These are phyloP conservation scores for Bembecia ichneumoniformis DNA, from an alignment of 2,888 invertebrate genomes.

Conservation along the genomic window DNA sequence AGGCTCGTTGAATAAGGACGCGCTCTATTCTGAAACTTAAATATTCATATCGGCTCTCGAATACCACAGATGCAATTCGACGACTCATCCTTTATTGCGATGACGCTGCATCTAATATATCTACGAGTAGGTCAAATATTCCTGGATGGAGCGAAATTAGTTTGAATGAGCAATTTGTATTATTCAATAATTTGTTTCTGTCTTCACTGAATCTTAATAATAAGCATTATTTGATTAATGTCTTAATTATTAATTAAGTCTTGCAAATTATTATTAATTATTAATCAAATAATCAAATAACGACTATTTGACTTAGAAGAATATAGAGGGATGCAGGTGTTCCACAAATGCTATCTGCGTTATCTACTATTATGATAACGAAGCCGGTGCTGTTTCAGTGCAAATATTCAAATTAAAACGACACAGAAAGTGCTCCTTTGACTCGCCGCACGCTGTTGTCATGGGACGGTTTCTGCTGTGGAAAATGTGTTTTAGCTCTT, in stretches of 20 bases:
- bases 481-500: background rate
- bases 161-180: too few species aligned
- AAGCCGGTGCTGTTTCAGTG: slow-evolving; percentile 21
- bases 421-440: slow-evolving; percentile 30
- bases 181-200: too few species aligned
- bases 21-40: slow-evolving; percentile 37
- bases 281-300: too few species aligned
- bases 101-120: background rate
- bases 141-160: too few species aligned
- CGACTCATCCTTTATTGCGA: background rate
- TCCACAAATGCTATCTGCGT: background rate
- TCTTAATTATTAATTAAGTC: too few species aligned
- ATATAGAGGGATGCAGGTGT: too few species aligned
- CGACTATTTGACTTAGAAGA: too few species aligned
- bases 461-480: background rate
- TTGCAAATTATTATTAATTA: too few species aligned
- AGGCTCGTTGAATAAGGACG: slow-evolving; percentile 54
- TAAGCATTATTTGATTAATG: too few species aligned
- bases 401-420: slow-evolving; percentile 54
- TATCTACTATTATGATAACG: slow-evolving; percentile 44
- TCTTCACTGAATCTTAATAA: too few species aligned
- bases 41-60: slow-evolving; percentile 45
- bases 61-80: slow-evolving; percentile 23
- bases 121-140: too few species aligned
- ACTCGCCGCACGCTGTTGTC: slow-evolving; percentile 14